Conservation (phyloP, 1,140 invertebrate genomes). For the Planococcus citri region DNA sequence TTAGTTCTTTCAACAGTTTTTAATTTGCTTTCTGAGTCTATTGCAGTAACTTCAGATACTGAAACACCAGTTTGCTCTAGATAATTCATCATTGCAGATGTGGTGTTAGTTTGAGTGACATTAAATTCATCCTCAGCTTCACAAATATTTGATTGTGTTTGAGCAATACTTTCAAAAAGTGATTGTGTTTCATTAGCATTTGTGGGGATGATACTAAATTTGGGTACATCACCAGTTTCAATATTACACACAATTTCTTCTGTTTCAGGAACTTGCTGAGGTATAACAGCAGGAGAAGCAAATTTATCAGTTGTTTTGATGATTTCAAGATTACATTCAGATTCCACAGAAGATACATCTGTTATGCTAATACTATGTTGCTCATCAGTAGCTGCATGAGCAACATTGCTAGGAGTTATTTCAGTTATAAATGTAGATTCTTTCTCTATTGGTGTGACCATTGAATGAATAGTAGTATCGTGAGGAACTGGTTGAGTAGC, state of each 20-base stretch:
- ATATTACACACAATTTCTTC: slow-evolving; percentile 34
- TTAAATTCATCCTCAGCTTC: slow-evolving; percentile 33
- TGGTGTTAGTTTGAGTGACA: slow-evolving; percentile 28
- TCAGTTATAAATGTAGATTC: neutral
- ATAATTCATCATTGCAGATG: neutral
- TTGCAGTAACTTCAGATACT: neutral
- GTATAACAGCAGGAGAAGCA: slow-evolving; percentile 32
- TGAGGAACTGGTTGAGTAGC: neutral
- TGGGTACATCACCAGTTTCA: slow-evolving; percentile 31
- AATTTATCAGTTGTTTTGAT: slow-evolving; percentile 26
- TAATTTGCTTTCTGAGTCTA: neutral
- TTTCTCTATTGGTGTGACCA: neutral
- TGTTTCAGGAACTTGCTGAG: slow-evolving; percentile 36
- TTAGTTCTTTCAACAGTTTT: neutral
- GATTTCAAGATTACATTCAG: slow-evolving; percentile 29
- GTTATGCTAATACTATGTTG: neutral
- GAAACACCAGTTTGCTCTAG: neutral
- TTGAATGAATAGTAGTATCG: neutral
- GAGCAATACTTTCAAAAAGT: slow-evolving; percentile 38
- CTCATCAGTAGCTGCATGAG: neutral
- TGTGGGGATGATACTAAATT: slow-evolving; percentile 27
- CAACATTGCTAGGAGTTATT: neutral
- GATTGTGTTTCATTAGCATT: slow-evolving; percentile 35
- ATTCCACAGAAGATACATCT: slow-evolving; percentile 17
- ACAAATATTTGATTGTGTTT: slow-evolving; percentile 36